A percentile compares a stretch with the other conserved stretches of the same genome.
Evolutionary conservation across 2,113 vertebrate species (phyloP).

Genomic region (Columba livia): DNA sequence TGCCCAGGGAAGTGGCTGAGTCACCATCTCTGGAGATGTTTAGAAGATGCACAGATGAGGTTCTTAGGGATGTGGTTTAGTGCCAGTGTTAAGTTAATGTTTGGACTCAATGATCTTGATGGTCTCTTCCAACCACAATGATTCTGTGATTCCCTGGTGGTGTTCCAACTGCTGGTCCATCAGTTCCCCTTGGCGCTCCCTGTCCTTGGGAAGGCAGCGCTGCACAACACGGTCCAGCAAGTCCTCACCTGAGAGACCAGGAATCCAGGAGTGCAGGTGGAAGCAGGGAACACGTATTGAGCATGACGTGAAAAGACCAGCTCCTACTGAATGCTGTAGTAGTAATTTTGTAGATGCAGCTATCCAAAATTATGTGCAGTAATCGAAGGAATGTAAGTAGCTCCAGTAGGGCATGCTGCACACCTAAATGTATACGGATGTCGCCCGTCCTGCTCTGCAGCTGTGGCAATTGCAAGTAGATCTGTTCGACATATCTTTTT

Average conservation of each 20-base stretch:
- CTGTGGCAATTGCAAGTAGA: neutral
- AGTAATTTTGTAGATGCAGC: neutral
- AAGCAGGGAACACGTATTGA: neutral
- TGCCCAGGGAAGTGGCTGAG: too few relatives aligned
- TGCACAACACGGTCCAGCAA: accelerated
- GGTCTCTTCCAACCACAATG: too few relatives aligned
- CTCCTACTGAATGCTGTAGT: neutral
- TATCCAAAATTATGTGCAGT: neutral
- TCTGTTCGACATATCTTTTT: neutral
- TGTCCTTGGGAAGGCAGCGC: neutral
- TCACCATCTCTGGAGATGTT: too few relatives aligned
- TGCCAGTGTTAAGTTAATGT: too few relatives aligned
- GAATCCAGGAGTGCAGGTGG: neutral
- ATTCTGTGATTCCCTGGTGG: too few relatives aligned
- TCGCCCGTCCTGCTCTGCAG: accelerated
- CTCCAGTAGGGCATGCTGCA: neutral
- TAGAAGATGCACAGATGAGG: too few relatives aligned
- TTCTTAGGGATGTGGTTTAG: too few relatives aligned
- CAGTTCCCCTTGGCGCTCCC: accelerated
- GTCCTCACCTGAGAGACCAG: accelerated
- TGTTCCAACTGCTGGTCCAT: too few relatives aligned
- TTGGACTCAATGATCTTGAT: too few relatives aligned
- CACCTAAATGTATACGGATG: neutral
- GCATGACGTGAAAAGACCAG: neutral
- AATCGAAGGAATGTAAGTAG: neutral